A percentile compares a stretch with the other conserved stretches of the same genome.
Conservation (phyloP, 2,113 vertebrate genomes). For the Pseudorectes ferrugineus region DNA sequence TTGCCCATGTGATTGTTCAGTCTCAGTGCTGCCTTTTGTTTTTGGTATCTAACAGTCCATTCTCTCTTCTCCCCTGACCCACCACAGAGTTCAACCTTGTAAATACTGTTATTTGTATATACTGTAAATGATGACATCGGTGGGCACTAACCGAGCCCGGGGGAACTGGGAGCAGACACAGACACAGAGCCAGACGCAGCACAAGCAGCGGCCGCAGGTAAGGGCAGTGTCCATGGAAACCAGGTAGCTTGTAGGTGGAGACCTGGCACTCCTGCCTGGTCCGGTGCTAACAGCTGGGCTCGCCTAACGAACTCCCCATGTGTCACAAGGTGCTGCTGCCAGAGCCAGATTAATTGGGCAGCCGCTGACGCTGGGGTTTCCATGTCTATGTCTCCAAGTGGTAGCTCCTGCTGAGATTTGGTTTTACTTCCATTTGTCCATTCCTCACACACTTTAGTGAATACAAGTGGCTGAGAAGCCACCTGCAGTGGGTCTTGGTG, state of each 20-base stretch:
- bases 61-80: neutral
- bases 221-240: neutral
- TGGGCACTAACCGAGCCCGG: slow-evolving; percentile 94
- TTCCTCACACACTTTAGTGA: fast-evolving
- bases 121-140: slow-evolving; percentile 99
- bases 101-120: slow-evolving; percentile 99
- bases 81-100: slow-evolving; percentile 90
- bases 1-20: neutral
- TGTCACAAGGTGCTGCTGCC: neutral
- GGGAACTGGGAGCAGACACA: slow-evolving; percentile 96
- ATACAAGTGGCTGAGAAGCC: neutral
- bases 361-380: neutral
- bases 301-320: fast-evolving
- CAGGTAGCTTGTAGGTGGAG: neutral
- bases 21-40: neutral
- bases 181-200: slow-evolving; percentile 96
- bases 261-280: neutral
- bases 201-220: slow-evolving; percentile 89
- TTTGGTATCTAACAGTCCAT: neutral
- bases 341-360: neutral
- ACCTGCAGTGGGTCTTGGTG: neutral
- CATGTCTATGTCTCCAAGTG: fast-evolving
- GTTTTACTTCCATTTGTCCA: fast-evolving
- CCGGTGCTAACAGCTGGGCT: neutral
- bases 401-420: neutral